Conservation (phyloP, 2,797 vertebrate species). For the Galagoides demidoff region DNA sequence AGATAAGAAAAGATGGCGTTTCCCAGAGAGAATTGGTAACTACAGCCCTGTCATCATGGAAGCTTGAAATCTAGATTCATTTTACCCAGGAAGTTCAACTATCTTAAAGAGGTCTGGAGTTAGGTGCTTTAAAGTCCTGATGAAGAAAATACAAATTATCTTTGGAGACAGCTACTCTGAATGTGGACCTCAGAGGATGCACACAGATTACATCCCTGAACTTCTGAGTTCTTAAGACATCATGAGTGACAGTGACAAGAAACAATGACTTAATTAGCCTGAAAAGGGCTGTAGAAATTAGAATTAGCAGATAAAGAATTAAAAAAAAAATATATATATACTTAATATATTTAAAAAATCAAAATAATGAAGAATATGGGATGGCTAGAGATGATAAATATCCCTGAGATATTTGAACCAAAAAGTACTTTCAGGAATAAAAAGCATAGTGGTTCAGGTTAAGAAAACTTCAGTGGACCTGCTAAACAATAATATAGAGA, state of each 20-base stretch:
- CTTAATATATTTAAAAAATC: not conserved
- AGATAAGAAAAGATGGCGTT: not conserved
- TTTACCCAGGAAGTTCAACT: not conserved
- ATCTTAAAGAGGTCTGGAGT: not conserved
- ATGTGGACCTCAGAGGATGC: not conserved
- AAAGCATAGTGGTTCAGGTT: not conserved
- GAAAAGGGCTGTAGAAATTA: not conserved
- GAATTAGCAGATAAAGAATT: not conserved
- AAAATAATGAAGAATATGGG: not conserved
- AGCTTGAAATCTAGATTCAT: not conserved
- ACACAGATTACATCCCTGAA: not conserved
- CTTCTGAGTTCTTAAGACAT: not conserved
- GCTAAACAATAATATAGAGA: not conserved
- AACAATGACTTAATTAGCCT: not conserved
- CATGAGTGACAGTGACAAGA: not conserved
- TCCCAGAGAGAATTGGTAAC: not conserved
- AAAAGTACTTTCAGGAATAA: not conserved
- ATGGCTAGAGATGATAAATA: not conserved
- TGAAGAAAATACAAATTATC: conserved; percentile 3
- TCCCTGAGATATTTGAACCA: not conserved
- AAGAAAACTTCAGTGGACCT: not conserved
- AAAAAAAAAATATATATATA: not conserved
- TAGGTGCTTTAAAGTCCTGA: not conserved
- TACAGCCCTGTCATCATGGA: not conserved
- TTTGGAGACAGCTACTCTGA: not conserved